A percentile compares a stretch with the other conserved stretches of the same genome.
Conservation (phyloP, 2,797 vertebrate genomes). For the Tokudaia tokunoshimensis region DNA sequence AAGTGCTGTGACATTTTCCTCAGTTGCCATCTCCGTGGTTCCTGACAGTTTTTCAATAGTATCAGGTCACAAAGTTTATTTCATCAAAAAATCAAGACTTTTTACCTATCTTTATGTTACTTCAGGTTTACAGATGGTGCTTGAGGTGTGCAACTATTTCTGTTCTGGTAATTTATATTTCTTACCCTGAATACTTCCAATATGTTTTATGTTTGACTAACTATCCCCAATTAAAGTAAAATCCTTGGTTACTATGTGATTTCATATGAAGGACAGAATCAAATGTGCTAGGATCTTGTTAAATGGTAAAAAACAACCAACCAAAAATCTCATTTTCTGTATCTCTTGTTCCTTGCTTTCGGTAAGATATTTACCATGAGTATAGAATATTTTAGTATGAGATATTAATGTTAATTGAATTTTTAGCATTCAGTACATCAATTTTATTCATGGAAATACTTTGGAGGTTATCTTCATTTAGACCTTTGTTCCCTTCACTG, state of each 20-base stretch:
- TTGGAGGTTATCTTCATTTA: slow-evolving; percentile 32
- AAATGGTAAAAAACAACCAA: background rate
- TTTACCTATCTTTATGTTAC: slow-evolving; percentile 33
- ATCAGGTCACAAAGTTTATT: slow-evolving; percentile 12
- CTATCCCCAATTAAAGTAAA: slow-evolving; percentile 28
- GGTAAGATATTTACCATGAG: background rate
- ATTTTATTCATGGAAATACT: background rate
- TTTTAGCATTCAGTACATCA: background rate
- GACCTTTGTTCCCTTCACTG: background rate
- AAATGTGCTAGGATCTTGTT: background rate
- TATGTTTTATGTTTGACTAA: background rate
- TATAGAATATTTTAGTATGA: background rate
- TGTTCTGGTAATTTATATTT: background rate
- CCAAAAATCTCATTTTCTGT: background rate
- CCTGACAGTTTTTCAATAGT: slow-evolving; percentile 59
- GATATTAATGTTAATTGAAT: slow-evolving; percentile 16
- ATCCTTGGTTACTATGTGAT: background rate
- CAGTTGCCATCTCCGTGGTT: slow-evolving; percentile 52
- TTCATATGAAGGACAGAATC: slow-evolving; percentile 26
- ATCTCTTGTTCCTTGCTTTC: background rate
- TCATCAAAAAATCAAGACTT: slow-evolving; percentile 61
- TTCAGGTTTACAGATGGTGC: background rate
- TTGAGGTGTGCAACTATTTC: background rate
- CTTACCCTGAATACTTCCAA: background rate
- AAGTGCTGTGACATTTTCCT: slow-evolving; percentile 65